Conservation (phyloP, 2,113 vertebrate species). For the Dendrocopos noguchii region DNA sequence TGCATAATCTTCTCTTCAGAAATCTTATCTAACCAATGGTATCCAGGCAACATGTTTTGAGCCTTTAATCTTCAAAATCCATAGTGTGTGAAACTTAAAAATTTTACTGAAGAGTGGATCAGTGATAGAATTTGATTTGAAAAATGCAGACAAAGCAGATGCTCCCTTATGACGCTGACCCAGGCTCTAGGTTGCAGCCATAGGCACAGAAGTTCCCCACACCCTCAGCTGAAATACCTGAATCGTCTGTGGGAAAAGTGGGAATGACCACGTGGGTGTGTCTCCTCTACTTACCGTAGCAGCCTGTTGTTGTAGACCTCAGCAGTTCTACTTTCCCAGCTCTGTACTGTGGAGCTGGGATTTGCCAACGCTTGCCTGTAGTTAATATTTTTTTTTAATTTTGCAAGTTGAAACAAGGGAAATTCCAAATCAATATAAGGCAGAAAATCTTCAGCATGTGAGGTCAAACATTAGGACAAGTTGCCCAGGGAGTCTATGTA, state of each 20-base stretch:
- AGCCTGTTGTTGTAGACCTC: neutral
- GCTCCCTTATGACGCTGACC: neutral
- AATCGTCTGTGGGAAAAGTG: neutral
- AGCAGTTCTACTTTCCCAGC: neutral
- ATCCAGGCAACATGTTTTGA: slow-evolving; percentile 20
- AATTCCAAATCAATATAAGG: slow-evolving; percentile 18
- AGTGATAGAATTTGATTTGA: neutral
- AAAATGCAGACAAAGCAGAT: neutral
- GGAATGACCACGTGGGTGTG: neutral
- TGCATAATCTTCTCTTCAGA: slow-evolving; percentile 32
- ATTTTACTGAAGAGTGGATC: neutral
- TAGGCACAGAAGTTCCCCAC: neutral
- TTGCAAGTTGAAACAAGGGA: slow-evolving; percentile 48
- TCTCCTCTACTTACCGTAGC: neutral
- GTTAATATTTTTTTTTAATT: slow-evolving; percentile 16
- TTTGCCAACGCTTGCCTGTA: neutral
- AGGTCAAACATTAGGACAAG: slow-evolving; percentile 31
- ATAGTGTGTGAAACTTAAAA: neutral
- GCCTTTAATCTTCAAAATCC: slow-evolving; percentile 52
- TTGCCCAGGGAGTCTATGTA: neutral
- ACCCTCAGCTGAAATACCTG: neutral
- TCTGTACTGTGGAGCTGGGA: neutral
- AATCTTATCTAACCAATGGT: slow-evolving; percentile 44
- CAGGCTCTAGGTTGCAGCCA: neutral
- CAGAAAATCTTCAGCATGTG: slow-evolving; percentile 26